Base-by-base conservation (phyloP, 2,113 vertebrate species). In the Andinoacara biseriatus region DNA sequence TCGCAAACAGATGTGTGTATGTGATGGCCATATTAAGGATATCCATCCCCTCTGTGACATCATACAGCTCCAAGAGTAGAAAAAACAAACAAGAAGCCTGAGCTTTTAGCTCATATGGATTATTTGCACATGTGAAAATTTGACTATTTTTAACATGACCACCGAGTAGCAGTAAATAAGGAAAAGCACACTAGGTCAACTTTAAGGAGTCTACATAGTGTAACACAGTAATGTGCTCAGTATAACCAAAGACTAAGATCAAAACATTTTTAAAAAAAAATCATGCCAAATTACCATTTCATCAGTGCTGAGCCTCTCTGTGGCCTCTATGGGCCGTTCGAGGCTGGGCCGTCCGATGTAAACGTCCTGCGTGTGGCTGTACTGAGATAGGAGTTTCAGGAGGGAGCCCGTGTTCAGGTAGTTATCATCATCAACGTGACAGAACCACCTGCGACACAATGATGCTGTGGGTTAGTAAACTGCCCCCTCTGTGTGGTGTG, bases 341-440 rank as follows among this genome's bases (percentile, higher is more conserved):
- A 98, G 94, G 91, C 97, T 98, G 84, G 98, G 98, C 77, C 97
- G 97, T 46, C 98, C 98, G 0, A 98, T 94, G 93, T 98, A 99
- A 49, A 98, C 58, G 14, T 99, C 97, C 85, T 96, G 95, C 0
- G 94, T 93, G 93, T 97, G 97, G 0, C 90, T 94, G 88, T 96
- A 97, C 86, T 95, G 94, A 62, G 97, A 97, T 86, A 99, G 88
- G 74, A 98, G 95, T 72, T 95, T 94, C 78, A 97, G 93, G 83
- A 99, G 94, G 3, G 90, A 92, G 67, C 86, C 84, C 5, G 96
- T 93, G 0, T 98, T 97, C 79, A 99, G 95, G 0, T 99, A 99
- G 91, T 99, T 99, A 75, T 99, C 98, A 3, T 99, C 97, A 0
- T 99, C 98, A 49, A 98, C 96, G 0, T 99, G 98, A 90, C 98